Evolutionary conservation across 2,113 vertebrate genomes (phyloP), one percentile per base, ranked within the genome.

Genomic region (Gobius niger): DNA sequence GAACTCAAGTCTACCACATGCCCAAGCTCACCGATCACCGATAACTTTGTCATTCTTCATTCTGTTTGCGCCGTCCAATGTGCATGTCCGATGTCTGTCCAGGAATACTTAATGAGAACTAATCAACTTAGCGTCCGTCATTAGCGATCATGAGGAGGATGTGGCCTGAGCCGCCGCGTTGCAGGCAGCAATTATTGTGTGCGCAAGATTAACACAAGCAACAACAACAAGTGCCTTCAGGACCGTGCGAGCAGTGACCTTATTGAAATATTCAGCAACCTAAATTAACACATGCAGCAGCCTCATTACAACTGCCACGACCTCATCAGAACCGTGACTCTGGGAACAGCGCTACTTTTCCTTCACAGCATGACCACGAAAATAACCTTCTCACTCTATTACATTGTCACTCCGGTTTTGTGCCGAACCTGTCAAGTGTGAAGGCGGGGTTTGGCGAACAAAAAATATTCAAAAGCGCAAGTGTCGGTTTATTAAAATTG

Each of bases 171-270:
- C 24, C 24, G 24, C 1, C 1, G 56, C 63, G 42, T 77, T 61
- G 54, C 66, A 68, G 72, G 78, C 77, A 74, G 73, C 63, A 76
- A 69, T 77, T 77, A 56, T 72, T 49, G 47, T 60, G 44, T 47
- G 50, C 68, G 2, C 44, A 63, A 67, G 70, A 77, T 82, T 72
- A 78, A 81, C 24, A 9, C 67, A 66, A 77, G 75, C 68, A 68
- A 73, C 80, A 72, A 76, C 80, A 82, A 83, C 73, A 72, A 80
- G 83, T 77, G 70, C 72, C 76, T 87, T 82, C 70, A 80, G 76
- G 62, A 65, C 47, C 79, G 47, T 83, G 59, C 76, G 67, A 64
- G 70, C 62, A 72, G 7, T 83, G 82, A 85, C 83, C 88, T 87
- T 78, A 85, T 87, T 83, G 78, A 82, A 80, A 80, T 76, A 19